phyloP scores from a whole-genome alignment of 1,140 invertebrate species.

The fruit fly (Drosophila melanogaster) region Release_6_plus_ISO1_MT NT_033777.3:20298501-20299000 shows the following conservation, averaged over 20 bases:
- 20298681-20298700: constrained; percentile 76
- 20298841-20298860: constrained; percentile 66
- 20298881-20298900: constrained; percentile 4
- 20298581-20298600: constrained; percentile 47
- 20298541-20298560: fast-evolving
- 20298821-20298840: constrained; percentile 74
- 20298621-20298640: constrained; percentile 45
- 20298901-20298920: constrained; percentile 58
- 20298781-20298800: constrained; percentile 68
- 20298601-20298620: constrained; percentile 59
- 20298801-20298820: constrained; percentile 77
- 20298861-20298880: constrained; percentile 32
- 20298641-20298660: constrained; percentile 66
- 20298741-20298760: constrained; percentile 71
- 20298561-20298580: not conserved
- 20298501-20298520: constrained; percentile 71
- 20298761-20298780: constrained; percentile 54
- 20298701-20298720: constrained; percentile 55
- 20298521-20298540: constrained; percentile 73
- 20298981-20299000: constrained; percentile 92
- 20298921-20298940: constrained; percentile 85
- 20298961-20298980: constrained; percentile 95
- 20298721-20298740: constrained; percentile 59
- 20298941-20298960: constrained; percentile 93
- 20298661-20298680: constrained; percentile 46